Base-by-base conservation (phyloP, 37 sponge, comb jelly and placozoan species). In the Hormiphora californensis region DNA sequence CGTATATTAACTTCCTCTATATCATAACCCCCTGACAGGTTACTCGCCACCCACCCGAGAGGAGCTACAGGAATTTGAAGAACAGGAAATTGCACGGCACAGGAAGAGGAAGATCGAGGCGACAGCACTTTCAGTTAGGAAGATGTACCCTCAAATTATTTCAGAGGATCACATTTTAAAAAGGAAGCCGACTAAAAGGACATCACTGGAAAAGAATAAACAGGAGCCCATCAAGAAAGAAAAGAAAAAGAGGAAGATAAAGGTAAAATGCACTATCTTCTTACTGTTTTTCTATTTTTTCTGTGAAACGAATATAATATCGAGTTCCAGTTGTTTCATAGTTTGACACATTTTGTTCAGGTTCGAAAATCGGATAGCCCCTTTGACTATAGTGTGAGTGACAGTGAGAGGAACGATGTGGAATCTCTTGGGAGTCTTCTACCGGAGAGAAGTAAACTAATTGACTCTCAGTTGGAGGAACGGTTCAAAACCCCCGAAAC, bases 401-500 rank as follows among this genome's bases (percentile, higher is more conserved):
- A 73, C 81, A 73, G 81, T 41, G 81, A 73, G 38, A 22, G 81
- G n/a, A 73, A 73, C 44, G 81, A 73, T 3, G 43, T 73, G 1
- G 81, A 73, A 28, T 43, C 81, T 4, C 81, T 73, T n/a, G 81
- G 81, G n/a, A 73, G 81, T 73, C 81, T 73, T 3, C 40, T 73
- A 1, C 81, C 81, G 9, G 81, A 73, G 35, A 73, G 46, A 1
- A 43, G 81, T 43, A 73, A 73, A 46, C 40, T 73, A 39, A 46
- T 73, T 1, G 81, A 73, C 28, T 19, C 81, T 19, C 81, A 27
- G 36, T 11, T 73, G 5, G 81, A 73, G 46, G 81, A 73, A 4
- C 41, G 81, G 35, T 73, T 43, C 81, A 73, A 73, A 30, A 73
- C 81, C n/a, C 81, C 81, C 46, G 81, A 73, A 41, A 73, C 81